These are phyloP conservation scores for Alouatta caraya DNA, from an alignment of 2,797 vertebrate species.

Conservation along the genomic window DNA sequence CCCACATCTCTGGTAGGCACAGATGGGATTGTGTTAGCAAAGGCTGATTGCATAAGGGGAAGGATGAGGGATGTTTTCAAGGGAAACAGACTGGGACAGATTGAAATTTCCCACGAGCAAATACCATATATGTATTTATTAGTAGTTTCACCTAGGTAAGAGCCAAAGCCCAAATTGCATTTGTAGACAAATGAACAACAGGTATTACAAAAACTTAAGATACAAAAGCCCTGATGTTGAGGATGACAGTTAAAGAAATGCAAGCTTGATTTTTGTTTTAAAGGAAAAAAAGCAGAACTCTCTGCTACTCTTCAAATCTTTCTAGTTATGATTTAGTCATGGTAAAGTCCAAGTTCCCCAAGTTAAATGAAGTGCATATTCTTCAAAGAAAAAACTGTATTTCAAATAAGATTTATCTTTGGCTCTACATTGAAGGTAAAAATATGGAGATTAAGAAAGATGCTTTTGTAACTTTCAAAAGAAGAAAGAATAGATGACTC, in stretches of 20 bases:
- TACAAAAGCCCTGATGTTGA: background rate
- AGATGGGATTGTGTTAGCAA: background rate
- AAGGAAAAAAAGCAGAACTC: background rate
- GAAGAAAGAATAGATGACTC: background rate
- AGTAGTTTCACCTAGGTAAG: background rate
- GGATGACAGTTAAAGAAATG: background rate
- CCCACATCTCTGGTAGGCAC: accelerated
- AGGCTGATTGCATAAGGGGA: background rate
- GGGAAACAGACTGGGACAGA: background rate
- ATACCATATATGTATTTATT: background rate
- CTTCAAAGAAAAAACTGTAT: background rate
- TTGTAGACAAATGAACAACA: background rate
- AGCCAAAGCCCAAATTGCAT: background rate
- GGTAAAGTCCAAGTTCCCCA: background rate
- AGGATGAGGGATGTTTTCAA: background rate
- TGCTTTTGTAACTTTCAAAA: slow-evolving; percentile 3
- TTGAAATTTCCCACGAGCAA: background rate
- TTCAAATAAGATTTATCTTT: background rate
- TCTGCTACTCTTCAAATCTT: background rate
- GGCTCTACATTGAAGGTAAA: background rate
- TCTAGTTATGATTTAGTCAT: background rate
- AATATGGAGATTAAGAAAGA: background rate
- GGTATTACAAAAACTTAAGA: background rate
- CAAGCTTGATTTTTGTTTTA: background rate
- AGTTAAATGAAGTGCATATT: background rate